phyloP scores from a whole-genome alignment of 37 sponge, comb jelly and placozoan species.

The Spongilla lacustris region DNA sequence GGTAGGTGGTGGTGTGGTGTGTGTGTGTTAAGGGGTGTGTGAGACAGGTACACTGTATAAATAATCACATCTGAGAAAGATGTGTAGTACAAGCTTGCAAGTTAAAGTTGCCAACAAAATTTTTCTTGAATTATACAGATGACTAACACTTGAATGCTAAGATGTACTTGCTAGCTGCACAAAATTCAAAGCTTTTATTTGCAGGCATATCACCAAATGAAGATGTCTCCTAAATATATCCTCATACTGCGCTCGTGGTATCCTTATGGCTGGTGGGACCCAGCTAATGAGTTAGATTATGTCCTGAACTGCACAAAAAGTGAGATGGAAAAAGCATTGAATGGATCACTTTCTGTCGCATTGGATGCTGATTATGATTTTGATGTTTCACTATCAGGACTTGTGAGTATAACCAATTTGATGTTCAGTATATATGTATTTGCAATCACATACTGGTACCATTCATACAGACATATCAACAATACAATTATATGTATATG shows the following conservation, averaged over 20 bases:
- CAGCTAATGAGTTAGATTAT: neutral
- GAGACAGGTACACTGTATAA: no score
- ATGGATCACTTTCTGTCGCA: neutral
- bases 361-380: neutral
- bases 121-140: no score
- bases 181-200: neutral
- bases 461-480: neutral
- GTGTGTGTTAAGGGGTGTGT: no score
- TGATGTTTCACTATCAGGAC: neutral
- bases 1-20: no score
- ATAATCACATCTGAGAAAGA: no score
- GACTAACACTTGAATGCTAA: no score
- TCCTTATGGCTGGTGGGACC: neutral
- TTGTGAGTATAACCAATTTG: neutral
- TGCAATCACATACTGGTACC: neutral
- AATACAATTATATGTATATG: neutral
- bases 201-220: neutral
- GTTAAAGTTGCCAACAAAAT: neutral
- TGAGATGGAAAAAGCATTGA: neutral
- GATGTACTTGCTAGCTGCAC: no score
- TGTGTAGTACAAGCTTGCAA: no score
- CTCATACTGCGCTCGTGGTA: neutral
- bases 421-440: neutral
- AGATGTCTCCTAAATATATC: neutral
- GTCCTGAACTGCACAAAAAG: neutral